Percentiles rank a stretch among this genome's conserved stretches.
These are phyloP conservation scores for Apis laboriosa DNA, from an alignment of 1,140 invertebrate genomes.

Conservation along the genomic window DNA sequence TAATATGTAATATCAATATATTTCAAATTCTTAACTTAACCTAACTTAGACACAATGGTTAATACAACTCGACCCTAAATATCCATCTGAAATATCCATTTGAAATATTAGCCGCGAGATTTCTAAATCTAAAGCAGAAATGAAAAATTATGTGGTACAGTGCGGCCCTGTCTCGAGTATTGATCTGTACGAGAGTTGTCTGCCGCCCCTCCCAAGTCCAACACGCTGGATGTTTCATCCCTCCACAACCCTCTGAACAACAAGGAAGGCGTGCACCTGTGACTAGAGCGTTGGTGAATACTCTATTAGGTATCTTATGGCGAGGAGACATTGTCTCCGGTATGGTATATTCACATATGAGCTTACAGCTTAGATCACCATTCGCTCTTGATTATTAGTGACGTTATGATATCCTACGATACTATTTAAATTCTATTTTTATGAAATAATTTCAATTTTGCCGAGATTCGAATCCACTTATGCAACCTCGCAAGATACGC, in stretches of 20 bases:
- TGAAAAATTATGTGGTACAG: conserved; percentile 37
- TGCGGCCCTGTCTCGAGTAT: conserved; percentile 64
- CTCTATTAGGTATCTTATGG: conserved; percentile 33
- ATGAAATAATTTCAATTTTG: conserved; percentile 14
- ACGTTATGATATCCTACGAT: neutral
- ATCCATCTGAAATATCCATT: no score
- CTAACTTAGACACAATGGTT: neutral
- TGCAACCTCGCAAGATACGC: neutral
- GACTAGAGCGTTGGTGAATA: conserved; percentile 42
- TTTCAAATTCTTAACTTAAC: no score
- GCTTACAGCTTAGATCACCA: neutral
- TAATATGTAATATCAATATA: no score
- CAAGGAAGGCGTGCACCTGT: conserved; percentile 58
- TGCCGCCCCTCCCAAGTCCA: conserved; percentile 50
- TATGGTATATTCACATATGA: neutral
- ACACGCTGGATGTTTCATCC: conserved; percentile 52
- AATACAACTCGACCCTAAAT: neutral
- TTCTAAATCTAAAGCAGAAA: neutral
- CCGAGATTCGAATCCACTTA: neutral
- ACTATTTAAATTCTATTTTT: conserved; percentile 12
- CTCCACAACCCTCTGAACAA: conserved; percentile 39
- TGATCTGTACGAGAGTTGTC: conserved; percentile 64
- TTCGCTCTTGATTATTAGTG: neutral
- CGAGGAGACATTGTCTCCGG: conserved; percentile 16
- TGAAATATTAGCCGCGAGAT: neutral